Base-by-base conservation (phyloP, 2,797 vertebrate species). In the Tauraco hartlaubi region DNA sequence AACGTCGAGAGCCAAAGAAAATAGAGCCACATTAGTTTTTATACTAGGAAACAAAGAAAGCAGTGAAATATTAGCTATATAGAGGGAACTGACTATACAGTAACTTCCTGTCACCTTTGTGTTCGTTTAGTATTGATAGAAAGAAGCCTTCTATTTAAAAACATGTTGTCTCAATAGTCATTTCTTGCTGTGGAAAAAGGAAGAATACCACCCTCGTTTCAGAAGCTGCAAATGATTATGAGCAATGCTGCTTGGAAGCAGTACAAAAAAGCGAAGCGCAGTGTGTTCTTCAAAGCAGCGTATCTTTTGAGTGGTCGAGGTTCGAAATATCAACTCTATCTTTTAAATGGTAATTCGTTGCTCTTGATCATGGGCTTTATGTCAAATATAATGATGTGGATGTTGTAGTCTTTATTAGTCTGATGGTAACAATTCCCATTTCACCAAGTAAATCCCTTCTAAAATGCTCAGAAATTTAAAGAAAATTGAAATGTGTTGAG, bases 261-360 rank as follows among this genome's bases (percentile, higher is more conserved):
- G 33, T 63, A 46, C 64, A 79, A 13, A 74, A 81, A 49, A 85
- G 48, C 19, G 3, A 37, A 86, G 59, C 9, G 0, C 23, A 18
- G 4, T 44, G 14, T 21, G 28, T 55, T 84, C 83, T 76, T 94
- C 88, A 79, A 54, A 95, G 67, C 63, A 81, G 28, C 5, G 0
- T 64, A 18, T 77, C 26, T 22, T 90, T 86, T 72, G 55, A 43
- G 18, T 55, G 55, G 63, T 29, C 85, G 74, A 17, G 69, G 20
- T 85, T 52, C 93, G 69, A 76, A 90, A 46, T 43, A 66, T 41
- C 77, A 88, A 6, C 51, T 52, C 1, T 48, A 13, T 84, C 86
- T 96, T 92, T 95, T 77, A 94, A 76, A 58, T 61, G 39, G 49
- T 88, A 66, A 46, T 48, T 86, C 80, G 73, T 85, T 85, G 21